Base-by-base conservation (phyloP, 2,797 vertebrate species). In the Gephyroberyx darwinii region DNA sequence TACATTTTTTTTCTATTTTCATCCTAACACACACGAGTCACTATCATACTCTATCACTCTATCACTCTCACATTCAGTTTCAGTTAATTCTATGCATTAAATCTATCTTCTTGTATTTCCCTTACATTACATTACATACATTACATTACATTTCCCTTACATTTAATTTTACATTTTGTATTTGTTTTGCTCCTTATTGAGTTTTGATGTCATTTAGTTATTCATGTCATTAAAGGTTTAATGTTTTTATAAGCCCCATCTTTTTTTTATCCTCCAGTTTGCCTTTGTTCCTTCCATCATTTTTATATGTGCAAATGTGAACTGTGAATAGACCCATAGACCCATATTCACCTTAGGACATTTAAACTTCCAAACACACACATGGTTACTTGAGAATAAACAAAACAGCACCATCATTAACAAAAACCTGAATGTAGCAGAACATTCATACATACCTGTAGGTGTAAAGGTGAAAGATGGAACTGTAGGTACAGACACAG, bases 391-490 rank as follows among this genome's bases (percentile, higher is more conserved):
- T 16, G 17, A 16, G 17, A 47, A 45, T 9, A 45, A 16, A 13
- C 22, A 54, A 54, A 5, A 14, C 22, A 30, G 4, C 50, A 22
- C 50, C 8, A 16, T 22, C 19, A 9, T 19, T 52, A 8, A 52
- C 20, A 52, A 4, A 30, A 30, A 54, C 6, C 45, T 58, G n/a
- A 58, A 58, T 19, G 4, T 26, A 20, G 19, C 37, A 45, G 58
- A 47, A 33, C 55, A 26, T 26, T 3, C 1, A 19, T 22, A 87
- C 90, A 85, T 96, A 98, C 97, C 97, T 96, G 96, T 96, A 81
- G 97, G 96, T 90, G 96, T 98, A 88, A 98, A 98, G 90, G 97
- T 98, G 93, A 98, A 98, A 82, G 97, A 98, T 68, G 97, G 97
- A 88, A 98, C 97, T 98, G 96, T 88, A 35, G 8, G 39, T 43